These are phyloP conservation scores for Drosophila niveifrons DNA, from an alignment of 2,888 invertebrate genomes.

Conservation along the genomic window DNA sequence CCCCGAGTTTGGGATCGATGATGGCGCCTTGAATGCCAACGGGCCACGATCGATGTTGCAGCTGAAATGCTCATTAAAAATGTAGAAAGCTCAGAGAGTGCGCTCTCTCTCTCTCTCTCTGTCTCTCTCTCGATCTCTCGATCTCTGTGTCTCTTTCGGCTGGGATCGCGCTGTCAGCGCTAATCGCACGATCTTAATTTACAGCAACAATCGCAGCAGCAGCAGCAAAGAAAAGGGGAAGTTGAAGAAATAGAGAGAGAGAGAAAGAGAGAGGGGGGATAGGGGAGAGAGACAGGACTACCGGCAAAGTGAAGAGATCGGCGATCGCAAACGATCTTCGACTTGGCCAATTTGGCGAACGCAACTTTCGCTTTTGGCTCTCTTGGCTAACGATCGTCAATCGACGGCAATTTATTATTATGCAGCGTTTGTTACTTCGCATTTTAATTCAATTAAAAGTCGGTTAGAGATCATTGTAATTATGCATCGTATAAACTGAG, in stretches of 20 bases:
- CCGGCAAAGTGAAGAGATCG: constrained; percentile 52
- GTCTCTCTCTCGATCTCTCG: not conserved
- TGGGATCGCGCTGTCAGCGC: constrained; percentile 68
- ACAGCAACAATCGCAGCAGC: constrained; percentile 65
- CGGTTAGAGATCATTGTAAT: constrained; percentile 75
- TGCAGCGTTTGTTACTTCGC: constrained; percentile 64
- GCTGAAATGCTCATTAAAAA: constrained; percentile 80
- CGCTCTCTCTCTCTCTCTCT: not conserved
- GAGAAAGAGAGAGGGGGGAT: not conserved
- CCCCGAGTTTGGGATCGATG: constrained; percentile 19
- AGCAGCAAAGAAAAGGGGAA: constrained; percentile 21
- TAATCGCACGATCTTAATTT: constrained; percentile 80
- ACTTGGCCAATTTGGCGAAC: constrained; percentile 75
- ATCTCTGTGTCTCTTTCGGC: constrained; percentile 34
- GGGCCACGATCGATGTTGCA: constrained; percentile 68
- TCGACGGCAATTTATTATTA: constrained; percentile 79
- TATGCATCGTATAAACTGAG: constrained; percentile 45
- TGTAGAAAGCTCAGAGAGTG: constrained; percentile 72
- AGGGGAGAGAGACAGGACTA: constrained; percentile 45
- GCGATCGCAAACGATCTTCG: constrained; percentile 55
- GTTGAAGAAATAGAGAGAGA: not conserved
- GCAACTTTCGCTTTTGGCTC: constrained; percentile 77
- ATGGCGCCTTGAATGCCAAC: constrained; percentile 52
- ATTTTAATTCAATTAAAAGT: constrained; percentile 82
- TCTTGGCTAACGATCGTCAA: constrained; percentile 74